Evolutionary conservation across 37 sponge, comb jelly and placozoan species (phyloP), one percentile per base, ranked within the genome.

Genomic region (Ephydatia muelleri): DNA sequence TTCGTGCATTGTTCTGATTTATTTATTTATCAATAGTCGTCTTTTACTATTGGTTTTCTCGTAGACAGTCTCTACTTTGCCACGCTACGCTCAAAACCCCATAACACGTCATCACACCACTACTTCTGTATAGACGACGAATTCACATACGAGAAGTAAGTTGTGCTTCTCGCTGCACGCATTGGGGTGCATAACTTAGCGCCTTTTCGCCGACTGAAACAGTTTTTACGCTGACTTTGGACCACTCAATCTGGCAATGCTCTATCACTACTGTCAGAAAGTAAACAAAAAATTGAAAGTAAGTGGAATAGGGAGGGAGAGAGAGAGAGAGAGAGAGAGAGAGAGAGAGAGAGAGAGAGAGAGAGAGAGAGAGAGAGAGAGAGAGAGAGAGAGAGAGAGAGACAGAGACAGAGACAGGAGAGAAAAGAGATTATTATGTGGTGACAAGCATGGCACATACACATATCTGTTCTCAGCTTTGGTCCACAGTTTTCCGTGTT

Each of bases 211-310:
- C 19, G 8, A 3, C 31, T 76, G 21, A 16, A 39, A 38, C 77
- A 96, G 97, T 49, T 98, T 96, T 79, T 96, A 94, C 57, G 75
- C 85, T 5, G 99, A 98, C 87, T 98, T 98, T 82, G 99, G 99
- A 79, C 99, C 99, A 23, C 90, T 94, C 64, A 98, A 98, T 72
- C 89, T 96, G 12, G 95, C 99, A 28, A 93, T 96, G 92, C 83
- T 98, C 27, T 96, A 94, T 47, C 88, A 90, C 27, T 98, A 93
- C 75, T 96, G 95, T 69, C 82, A 66, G 14, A 93, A 94, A 76
- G 77, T 98, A 25, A 90, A 94, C 86, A 90, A 91, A 48, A 98
- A 98, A 78, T 76, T 98, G 40, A 94, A 96, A 82, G 99, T 98
- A 48, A 71, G 79, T 27, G 28, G 73, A 23, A 32, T n/a, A n/a